Conservation (phyloP, 2,888 invertebrate genomes). For the Pycnomerus fuliginosus region DNA sequence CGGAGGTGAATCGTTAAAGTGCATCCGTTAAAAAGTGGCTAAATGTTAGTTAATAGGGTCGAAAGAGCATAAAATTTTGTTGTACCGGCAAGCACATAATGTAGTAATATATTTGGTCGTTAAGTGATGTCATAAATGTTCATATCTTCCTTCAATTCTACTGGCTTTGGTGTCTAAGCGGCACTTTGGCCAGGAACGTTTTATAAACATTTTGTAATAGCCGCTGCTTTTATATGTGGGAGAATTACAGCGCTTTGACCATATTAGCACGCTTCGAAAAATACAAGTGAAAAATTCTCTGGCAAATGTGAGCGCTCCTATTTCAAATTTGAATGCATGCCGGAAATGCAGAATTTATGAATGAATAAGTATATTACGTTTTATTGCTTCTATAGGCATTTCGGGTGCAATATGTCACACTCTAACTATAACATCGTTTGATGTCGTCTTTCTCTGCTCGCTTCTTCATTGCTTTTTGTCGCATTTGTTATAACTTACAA, state of each 20-base stretch:
- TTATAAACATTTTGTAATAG: slow-evolving; percentile 1
- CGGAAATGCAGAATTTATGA: slow-evolving; percentile 10
- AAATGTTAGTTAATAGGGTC: too few species aligned
- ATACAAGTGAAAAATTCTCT: slow-evolving; percentile 1
- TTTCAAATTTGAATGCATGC: slow-evolving; percentile 5
- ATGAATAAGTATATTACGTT: slow-evolving; percentile 6
- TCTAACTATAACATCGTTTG: background rate
- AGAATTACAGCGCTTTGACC: background rate
- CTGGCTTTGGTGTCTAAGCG: slow-evolving; percentile 1
- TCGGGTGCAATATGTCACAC: background rate
- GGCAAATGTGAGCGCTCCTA: slow-evolving; percentile 1
- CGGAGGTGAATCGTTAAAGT: too few species aligned
- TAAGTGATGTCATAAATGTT: slow-evolving; percentile 1
- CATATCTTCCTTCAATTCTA: background rate
- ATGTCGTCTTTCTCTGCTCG: slow-evolving; percentile 1
- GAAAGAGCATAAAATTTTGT: too few species aligned
- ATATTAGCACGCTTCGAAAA: slow-evolving; percentile 4
- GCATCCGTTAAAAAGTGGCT: too few species aligned
- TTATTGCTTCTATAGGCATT: slow-evolving; percentile 4
- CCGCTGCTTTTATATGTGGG: background rate
- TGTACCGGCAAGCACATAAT: too few species aligned
- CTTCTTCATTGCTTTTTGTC: too few species aligned
- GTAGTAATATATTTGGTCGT: background rate
- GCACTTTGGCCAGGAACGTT: slow-evolving; percentile 1
- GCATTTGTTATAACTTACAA: too few species aligned